Evolutionary conservation across 2,113 vertebrate species (phyloP).

Genomic region (Siniperca knerii): DNA sequence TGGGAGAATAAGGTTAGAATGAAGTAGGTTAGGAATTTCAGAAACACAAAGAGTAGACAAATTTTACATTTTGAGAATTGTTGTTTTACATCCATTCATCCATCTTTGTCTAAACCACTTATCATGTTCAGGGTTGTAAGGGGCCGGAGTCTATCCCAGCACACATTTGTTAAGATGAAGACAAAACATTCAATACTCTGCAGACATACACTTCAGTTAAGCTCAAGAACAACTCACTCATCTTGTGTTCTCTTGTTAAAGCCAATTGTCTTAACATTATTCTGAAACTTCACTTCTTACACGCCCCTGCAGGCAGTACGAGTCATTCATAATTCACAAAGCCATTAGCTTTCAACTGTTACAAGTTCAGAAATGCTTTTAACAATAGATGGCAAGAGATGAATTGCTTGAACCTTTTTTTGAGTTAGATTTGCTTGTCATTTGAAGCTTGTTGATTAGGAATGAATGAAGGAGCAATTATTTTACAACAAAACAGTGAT

Average conservation of each 20-base stretch:
- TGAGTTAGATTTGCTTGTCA: slow-evolving; percentile 37
- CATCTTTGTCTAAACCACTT: slow-evolving; percentile 43
- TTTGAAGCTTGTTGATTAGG: slow-evolving; percentile 54
- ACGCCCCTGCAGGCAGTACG: slow-evolving; percentile 49
- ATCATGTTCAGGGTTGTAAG: slow-evolving; percentile 18
- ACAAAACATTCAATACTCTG: slow-evolving; percentile 19
- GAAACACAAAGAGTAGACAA: neutral
- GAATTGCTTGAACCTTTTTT: slow-evolving; percentile 45
- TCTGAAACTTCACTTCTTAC: slow-evolving; percentile 52
- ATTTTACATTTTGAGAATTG: neutral
- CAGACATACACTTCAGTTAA: slow-evolving; percentile 25
- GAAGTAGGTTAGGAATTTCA: slow-evolving; percentile 4
- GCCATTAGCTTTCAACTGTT: slow-evolving; percentile 71
- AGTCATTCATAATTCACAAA: slow-evolving; percentile 76
- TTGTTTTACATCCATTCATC: slow-evolving; percentile 17
- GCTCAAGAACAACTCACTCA: slow-evolving; percentile 32
- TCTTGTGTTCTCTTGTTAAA: slow-evolving; percentile 61
- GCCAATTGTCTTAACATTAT: slow-evolving; percentile 43
- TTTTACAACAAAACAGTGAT: slow-evolving; percentile 41
- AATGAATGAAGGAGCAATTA: slow-evolving; percentile 56
- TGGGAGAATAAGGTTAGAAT: slow-evolving; percentile 7
- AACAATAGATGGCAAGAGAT: slow-evolving; percentile 51
- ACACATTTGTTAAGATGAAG: slow-evolving; percentile 6
- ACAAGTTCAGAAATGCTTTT: slow-evolving; percentile 63
- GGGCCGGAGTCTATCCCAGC: neutral